Percentiles rank a stretch among this genome's conserved stretches.
phyloP scores from a whole-genome alignment of 2,113 vertebrate species.

The Mesocricetus auratus region DNA sequence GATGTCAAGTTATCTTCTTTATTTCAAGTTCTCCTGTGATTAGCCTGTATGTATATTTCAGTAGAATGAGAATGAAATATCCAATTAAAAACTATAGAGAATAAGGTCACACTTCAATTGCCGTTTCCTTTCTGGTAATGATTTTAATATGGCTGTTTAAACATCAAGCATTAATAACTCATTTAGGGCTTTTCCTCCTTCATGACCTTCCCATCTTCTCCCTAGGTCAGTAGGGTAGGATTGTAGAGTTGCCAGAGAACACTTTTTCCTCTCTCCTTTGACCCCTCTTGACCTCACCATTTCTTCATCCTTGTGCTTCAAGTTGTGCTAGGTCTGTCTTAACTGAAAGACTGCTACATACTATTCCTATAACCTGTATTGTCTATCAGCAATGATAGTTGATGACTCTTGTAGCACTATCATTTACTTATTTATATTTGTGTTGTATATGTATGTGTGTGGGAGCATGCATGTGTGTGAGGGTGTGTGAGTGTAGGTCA shows the following conservation, averaged over 20 bases:
- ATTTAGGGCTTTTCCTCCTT: neutral
- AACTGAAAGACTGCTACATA: neutral
- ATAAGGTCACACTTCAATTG: neutral
- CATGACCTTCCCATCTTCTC: neutral
- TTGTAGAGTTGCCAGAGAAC: neutral
- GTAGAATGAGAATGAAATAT: neutral
- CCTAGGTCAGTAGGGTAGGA: too few relatives aligned
- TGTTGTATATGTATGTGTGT: neutral
- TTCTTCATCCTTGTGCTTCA: neutral
- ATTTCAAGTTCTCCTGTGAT: neutral
- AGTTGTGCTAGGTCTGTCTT: neutral
- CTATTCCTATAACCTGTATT: neutral
- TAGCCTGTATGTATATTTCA: neutral
- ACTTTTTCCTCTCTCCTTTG: neutral
- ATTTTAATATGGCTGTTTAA: conserved; percentile 30
- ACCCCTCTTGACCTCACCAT: neutral
- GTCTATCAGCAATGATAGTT: neutral
- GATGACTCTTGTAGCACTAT: neutral
- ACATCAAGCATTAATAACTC: neutral
- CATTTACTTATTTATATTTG: neutral
- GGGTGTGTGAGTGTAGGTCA: neutral
- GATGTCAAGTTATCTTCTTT: neutral
- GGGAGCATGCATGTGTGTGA: neutral
- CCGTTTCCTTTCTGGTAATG: neutral
- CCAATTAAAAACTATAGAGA: neutral